Evolutionary conservation across 2,888 invertebrate species (phyloP), one percentile per base, ranked within the genome.

Genomic region (Dorcus parallelipipedus): DNA sequence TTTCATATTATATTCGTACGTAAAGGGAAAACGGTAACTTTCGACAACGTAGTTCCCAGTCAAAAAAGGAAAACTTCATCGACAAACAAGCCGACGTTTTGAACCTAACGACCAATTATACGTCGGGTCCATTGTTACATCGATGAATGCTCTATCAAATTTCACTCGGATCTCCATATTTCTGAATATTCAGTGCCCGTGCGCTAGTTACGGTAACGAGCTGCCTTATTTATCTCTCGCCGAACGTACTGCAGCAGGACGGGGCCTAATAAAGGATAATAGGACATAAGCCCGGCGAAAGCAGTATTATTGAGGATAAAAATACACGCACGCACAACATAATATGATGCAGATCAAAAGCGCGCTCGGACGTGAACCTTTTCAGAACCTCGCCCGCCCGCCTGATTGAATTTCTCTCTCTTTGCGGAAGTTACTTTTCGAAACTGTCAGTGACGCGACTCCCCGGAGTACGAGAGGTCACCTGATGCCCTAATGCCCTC

Each of bases 151-250:
- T 61, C 57, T 58, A 55, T 71, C 70, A 69, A 68, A 66, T 68
- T 68, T 71, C 67, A 65, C 68, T 59, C 48, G 56, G 62, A 61
- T 63, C 60, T 58, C 59, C 62, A 63, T 62, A 65, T 66, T 64
- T 63, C 60, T 59, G 54, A 64, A 56, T 52, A 52, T 66, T 54
- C 59, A 39, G 59, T 67, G 67, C 69, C 20, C 66, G 68, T 70
- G 66, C 66, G 68, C 60, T 67, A 67, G 70, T 69, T 71, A 67
- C 68, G 67, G 67, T 72, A 72, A 72, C 71, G 71, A 72, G 67
- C 66, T 60, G 54, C 63, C 70, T 69, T 69, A 71, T 71, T 71
- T 69, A 62, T 66, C 65, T 67, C 49, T 52, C 58, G 60, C 52
- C 54, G 61, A 60, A 61, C 65, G 65, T 60, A 66, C 62, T 66